Evolutionary conservation across 2,888 invertebrate genomes (phyloP), one percentile per base, ranked within the genome.

Genomic region (Magallana nippona): DNA sequence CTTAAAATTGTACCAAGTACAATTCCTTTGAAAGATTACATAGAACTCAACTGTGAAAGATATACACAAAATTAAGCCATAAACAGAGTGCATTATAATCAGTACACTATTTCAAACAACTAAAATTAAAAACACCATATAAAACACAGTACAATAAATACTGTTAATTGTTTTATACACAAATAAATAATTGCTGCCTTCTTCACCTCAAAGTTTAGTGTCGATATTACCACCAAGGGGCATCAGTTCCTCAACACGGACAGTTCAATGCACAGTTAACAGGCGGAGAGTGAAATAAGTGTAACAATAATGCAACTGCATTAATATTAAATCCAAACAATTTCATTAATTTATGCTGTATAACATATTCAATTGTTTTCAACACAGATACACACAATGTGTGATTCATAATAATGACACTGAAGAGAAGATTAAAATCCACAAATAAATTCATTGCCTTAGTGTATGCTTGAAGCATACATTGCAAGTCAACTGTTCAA

Each of bases 101-200:
- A 13, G 27, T 27, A 71, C 71, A 71, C 71, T 27, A 71, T n/a
- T 2, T 17, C n/a, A n/a, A 15, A 71, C 32, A 13, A 71, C 11
- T 71, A 32, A 63, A 63, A 63, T 22, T 71, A 22, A 71, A 71
- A 71, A 71, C 71, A 17, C 22, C 71, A 71, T 71, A 71, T 22
- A 71, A 60, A 60, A 60, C 60, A 60, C 60, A 71, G 71, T 71
- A 71, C 71, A 71, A 71, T 71, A 71, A 71, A 71, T 71, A 71
- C 27, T 22, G 27, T 22, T 1, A 44, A 5, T 44, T 44, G 44
- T 44, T 63, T 63, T 71, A 17, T 22, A 71, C 71, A 71, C 32
- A 8, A 71, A 71, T 71, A 71, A 71, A 71, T 71, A 71, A 71
- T 22, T 71, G 71, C 71, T 71, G 71, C 71, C 71, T 71, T 22